Evolutionary conservation across 2,113 vertebrate genomes (phyloP).

Genomic region (Sinosuthora webbiana): DNA sequence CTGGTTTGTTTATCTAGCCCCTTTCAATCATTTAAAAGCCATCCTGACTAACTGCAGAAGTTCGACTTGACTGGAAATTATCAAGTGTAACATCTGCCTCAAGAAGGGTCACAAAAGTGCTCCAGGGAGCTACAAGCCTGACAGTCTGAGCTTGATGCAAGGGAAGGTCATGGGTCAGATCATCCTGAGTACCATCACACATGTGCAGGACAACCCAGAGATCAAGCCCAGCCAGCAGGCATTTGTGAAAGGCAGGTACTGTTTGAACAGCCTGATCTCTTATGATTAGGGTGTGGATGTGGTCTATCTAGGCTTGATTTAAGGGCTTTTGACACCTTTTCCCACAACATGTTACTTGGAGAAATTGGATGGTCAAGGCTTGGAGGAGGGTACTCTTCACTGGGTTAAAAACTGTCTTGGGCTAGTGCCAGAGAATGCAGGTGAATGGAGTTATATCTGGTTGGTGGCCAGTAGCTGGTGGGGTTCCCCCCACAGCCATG

Average conservation of each 20-base stretch:
- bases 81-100: background rate
- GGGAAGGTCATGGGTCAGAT: background rate
- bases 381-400: accelerated
- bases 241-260: background rate
- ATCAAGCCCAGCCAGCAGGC: background rate
- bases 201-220: background rate
- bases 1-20: background rate
- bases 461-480: background rate
- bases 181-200: background rate
- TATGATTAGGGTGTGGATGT: background rate
- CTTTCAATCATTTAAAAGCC: background rate
- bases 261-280: background rate
- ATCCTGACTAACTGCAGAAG: background rate
- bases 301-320: background rate
- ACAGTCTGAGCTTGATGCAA: background rate
- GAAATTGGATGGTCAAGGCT: background rate
- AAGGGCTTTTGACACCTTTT: background rate
- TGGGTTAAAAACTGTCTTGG: background rate
- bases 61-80: background rate
- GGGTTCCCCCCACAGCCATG: background rate
- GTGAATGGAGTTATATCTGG: background rate
- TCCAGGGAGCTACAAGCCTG: background rate
- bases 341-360: too few species aligned
- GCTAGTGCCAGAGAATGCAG: background rate
- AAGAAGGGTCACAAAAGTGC: background rate